Conservation (phyloP, 2,113 vertebrate genomes). For the Anolis sagrei region DNA sequence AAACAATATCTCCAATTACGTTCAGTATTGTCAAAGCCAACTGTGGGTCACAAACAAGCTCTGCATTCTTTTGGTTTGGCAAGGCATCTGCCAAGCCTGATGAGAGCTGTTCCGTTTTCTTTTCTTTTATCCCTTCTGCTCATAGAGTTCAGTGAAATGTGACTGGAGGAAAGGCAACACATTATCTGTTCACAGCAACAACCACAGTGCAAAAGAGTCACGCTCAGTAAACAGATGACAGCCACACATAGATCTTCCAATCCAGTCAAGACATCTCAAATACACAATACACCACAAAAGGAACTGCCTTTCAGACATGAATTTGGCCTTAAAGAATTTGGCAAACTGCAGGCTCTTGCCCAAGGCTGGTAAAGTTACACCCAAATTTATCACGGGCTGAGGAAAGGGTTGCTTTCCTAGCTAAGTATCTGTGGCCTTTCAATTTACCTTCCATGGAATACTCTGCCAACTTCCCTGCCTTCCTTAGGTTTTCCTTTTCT, state of each 20-base stretch:
- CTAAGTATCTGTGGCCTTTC: neutral
- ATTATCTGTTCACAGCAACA: neutral
- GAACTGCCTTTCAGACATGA: neutral
- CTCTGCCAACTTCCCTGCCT: neutral
- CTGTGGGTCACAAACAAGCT: neutral
- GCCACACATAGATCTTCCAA: neutral
- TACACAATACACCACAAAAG: neutral
- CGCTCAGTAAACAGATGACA: neutral
- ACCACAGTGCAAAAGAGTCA: neutral
- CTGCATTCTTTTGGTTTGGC: neutral
- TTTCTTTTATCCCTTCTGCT: neutral
- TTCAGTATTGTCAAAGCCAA: neutral
- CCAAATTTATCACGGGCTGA: neutral
- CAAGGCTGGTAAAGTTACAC: neutral
- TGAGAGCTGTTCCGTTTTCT: neutral
- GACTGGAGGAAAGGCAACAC: neutral
- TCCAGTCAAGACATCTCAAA: neutral
- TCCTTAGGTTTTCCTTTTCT: neutral
- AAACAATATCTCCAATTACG: neutral
- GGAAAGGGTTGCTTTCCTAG: neutral
- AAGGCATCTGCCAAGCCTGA: neutral
- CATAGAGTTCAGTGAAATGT: neutral
- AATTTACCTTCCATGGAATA: neutral
- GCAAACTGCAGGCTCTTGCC: neutral
- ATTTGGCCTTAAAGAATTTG: neutral